Evolutionary conservation across 2,888 invertebrate genomes (phyloP), one percentile per base, ranked within the genome.

Genomic region (Tachina fera): DNA sequence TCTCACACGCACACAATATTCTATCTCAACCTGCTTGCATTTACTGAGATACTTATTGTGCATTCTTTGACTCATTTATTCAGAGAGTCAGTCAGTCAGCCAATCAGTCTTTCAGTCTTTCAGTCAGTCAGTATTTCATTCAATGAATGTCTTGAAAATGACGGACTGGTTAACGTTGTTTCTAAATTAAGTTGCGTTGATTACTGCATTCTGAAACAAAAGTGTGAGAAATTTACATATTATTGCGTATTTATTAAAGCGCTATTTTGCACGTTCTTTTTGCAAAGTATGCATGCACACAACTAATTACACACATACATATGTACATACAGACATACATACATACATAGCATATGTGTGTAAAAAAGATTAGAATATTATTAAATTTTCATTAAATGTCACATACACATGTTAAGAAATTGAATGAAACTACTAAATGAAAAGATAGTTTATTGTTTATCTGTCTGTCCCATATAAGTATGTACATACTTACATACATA

Each of bases 141-240:
- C 14, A 76, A 49, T 71, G 79, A 71, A 47, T 65, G 49, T 53
- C 67, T 53, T 63, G 75, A 71, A 31, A 31, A 45, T 65, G 79
- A 72, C 63, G 47, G 79, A 74, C 63, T 71, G 53, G 10, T 58
- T 68, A n/a, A n/a, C 14, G 49, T 58, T 70, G 39, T 51, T 67
- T 72, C 14, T 60, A 22, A 49, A 47, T 51, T 61, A 70, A 4
- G 49, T 70, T 68, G 45, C 31, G 11, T 45, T 61, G 68, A 61
- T 67, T 51, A 58, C 58, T 22, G 63, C 67, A 65, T 67, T 51
- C 58, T 77, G 71, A 49, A 19, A 45, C 45, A 67, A 76, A 83
- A 86, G 83, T 86, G 86, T 83, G 83, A 86, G 86, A 86, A 86
- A 83, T 83, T 78, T 86, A n/a, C n/a, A n/a, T n/a, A 72, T 83